Base-by-base conservation (phyloP, 2,113 vertebrate genomes). In the Caranx ignobilis region DNA sequence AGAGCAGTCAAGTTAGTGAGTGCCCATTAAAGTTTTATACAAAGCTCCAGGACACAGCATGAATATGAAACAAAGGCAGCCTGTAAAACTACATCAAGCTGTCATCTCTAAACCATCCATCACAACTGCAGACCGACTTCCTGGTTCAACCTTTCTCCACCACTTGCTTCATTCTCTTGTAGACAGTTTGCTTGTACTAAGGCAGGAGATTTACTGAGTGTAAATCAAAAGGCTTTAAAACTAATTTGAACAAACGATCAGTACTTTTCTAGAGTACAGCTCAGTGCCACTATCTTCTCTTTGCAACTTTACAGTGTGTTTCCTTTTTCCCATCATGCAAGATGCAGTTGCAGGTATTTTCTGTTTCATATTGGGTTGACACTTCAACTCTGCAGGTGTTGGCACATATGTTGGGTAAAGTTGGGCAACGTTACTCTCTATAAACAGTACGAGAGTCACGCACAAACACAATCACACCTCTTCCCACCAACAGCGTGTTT, bases 401-500 rank as follows among this genome's bases (percentile, higher is more conserved):
- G 66, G 64, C 34, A 35, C 39, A 75, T 12, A 5, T 56, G 50
- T 57, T 55, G n/a, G 37, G 35, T 54, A 70, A 45, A 13, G 73
- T 72, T 68, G 64, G 77, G 43, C 71, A 60, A 73, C 88, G 89
- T 83, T 65, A 47, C 73, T 31, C 62, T 82, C 57, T 69, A 76
- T 86, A 87, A 81, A 90, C 84, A 87, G 80, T 32, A 57, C 26
- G 61, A 62, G 39, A 57, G 34, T 10, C 64, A 82, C 75, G 82
- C 60, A 57, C 79, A 87, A 72, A 82, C 56, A 87, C 54, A 45
- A 73, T 55, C 56, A 72, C 87, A 82, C 79, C 60, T 69, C 54
- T 52, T 61, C 87, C 84, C 83, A 79, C 82, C 83, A 84, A 73
- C 79, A 75, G 78, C 82, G 90, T 69, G 67, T 79, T 84, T 50